Conservation (phyloP, 2,113 vertebrate species). For the Aplodontia rufa region DNA sequence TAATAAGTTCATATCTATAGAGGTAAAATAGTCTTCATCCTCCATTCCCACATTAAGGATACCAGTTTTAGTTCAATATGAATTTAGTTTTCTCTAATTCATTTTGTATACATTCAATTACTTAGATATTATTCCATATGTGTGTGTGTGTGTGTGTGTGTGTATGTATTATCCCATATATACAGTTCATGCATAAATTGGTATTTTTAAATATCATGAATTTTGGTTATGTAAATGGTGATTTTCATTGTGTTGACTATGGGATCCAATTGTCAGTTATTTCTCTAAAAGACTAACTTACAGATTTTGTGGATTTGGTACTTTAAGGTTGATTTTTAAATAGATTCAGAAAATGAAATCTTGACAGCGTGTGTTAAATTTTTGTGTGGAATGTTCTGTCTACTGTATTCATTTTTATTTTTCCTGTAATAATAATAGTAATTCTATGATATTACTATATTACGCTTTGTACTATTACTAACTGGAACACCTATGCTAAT, state of each 20-base stretch:
- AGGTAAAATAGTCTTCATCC: neutral
- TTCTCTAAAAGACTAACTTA: neutral
- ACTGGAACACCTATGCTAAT: neutral
- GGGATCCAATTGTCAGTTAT: neutral
- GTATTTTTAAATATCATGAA: neutral
- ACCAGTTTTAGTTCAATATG: neutral
- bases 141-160: no score
- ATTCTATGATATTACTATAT: neutral
- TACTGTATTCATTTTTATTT: neutral
- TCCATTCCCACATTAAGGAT: neutral
- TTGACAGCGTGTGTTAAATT: neutral
- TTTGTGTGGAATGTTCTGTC: neutral
- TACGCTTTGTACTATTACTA: neutral
- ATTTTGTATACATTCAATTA: neutral
- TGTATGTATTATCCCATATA: neutral
- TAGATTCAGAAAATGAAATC: neutral
- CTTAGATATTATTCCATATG: neutral
- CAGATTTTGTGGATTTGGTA: neutral
- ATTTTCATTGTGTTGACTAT: neutral
- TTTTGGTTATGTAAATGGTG: neutral
- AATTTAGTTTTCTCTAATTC: neutral
- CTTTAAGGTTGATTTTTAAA: conserved; percentile 20
- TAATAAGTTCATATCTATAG: neutral
- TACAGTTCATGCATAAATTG: neutral
- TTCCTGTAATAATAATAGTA: neutral